Percentiles rank a stretch among this genome's conserved stretches.
phyloP scores from a whole-genome alignment of 2,797 vertebrate species.

The Crocodylus rhombifer region DNA sequence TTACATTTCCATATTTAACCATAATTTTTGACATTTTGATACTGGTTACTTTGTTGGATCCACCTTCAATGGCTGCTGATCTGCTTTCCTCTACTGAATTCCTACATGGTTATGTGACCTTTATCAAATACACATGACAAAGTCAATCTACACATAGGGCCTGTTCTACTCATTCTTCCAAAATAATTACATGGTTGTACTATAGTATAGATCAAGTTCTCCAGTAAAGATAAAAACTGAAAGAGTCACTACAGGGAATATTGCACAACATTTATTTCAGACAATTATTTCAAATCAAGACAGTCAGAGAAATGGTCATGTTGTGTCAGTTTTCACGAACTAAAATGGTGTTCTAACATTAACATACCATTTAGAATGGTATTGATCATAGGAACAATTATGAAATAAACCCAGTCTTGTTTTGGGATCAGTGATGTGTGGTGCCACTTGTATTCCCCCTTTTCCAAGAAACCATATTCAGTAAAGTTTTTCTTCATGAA shows the following conservation, averaged over 20 bases:
- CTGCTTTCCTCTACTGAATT: accelerated
- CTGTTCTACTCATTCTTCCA: not conserved
- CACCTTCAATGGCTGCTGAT: accelerated
- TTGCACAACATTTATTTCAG: not conserved
- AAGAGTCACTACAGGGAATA: accelerated
- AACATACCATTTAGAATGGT: not conserved
- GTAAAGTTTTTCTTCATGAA: not conserved
- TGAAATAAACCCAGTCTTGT: accelerated
- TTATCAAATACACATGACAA: not conserved
- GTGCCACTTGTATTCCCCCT: not conserved
- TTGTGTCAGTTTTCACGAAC: not conserved
- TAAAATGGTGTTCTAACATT: accelerated
- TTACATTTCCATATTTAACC: not conserved
- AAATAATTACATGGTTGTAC: accelerated
- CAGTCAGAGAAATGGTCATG: not conserved
- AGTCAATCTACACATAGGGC: not conserved
- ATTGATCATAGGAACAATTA: not conserved
- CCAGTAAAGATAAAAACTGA: not conserved
- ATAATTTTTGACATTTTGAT: not conserved
- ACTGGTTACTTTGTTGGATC: not conserved
- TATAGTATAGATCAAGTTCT: accelerated
- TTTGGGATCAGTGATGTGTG: not conserved
- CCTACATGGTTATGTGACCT: not conserved
- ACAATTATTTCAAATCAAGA: not conserved
- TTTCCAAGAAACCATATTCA: not conserved